phyloP scores from a whole-genome alignment of 2,113 vertebrate genomes.

The Tringa solitaria region DNA sequence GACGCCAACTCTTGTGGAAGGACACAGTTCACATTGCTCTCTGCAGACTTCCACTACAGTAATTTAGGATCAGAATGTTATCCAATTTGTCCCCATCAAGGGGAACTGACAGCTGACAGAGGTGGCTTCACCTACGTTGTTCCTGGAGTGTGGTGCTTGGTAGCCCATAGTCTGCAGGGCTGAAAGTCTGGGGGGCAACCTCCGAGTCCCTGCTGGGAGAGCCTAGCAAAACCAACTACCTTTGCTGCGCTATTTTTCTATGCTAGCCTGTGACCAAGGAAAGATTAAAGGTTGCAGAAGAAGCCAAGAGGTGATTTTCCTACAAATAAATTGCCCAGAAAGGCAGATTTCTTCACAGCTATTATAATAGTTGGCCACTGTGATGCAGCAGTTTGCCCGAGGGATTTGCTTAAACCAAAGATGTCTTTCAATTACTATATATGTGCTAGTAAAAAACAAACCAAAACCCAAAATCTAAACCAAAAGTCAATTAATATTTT shows the following conservation, averaged over 20 bases:
- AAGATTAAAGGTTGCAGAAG: not conserved
- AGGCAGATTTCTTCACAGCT: not conserved
- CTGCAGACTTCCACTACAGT: not conserved
- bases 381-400: not conserved
- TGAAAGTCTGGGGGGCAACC: not conserved
- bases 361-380: not conserved
- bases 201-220: not conserved
- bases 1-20: not conserved
- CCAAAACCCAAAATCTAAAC: not conserved
- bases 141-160: fast-evolving
- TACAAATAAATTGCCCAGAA: not conserved
- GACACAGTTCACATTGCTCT: not conserved
- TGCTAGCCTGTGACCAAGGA: not conserved
- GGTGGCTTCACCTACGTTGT: not conserved
- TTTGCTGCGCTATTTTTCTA: not conserved
- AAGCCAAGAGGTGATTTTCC: not conserved
- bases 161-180: fast-evolving
- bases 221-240: not conserved
- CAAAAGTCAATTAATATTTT: not conserved
- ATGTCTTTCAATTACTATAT: not conserved
- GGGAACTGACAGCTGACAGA: not conserved
- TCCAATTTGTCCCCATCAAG: not conserved
- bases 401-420: not conserved
- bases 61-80: not conserved
- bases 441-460: not conserved